phyloP scores from a whole-genome alignment of 1,140 invertebrate species.

The Diploscapter pachys region DNA sequence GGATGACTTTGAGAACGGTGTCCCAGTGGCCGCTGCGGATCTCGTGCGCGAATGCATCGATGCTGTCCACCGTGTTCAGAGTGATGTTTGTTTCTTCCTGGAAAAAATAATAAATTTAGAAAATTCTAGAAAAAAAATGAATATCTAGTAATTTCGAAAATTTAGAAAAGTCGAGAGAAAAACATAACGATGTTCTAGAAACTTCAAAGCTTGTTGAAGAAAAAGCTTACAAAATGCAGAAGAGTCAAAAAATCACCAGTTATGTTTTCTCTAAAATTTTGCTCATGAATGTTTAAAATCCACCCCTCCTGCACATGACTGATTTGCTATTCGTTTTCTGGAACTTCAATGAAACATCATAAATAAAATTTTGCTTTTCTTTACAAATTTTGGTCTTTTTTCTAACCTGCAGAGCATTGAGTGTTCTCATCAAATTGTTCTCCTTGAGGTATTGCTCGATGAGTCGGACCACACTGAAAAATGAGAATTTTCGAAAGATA shows the following conservation, averaged over 20 bases:
- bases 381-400: slow-evolving; percentile 45
- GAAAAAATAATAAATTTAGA: slow-evolving; percentile 20
- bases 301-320: no score
- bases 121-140: no score
- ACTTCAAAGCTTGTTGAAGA: no score
- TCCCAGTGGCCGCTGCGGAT: slow-evolving; percentile 99
- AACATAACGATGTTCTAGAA: no score
- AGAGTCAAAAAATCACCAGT: no score
- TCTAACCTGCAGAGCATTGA: slow-evolving; percentile 80
- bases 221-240: no score
- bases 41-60: slow-evolving; percentile 93
- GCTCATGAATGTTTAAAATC: no score
- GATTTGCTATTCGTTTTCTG: no score
- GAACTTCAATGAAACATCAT: no score
- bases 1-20: slow-evolving; percentile 94
- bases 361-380: background rate
- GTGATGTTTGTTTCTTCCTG: slow-evolving; percentile 98
- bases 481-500: background rate
- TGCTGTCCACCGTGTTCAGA: slow-evolving; percentile 96
- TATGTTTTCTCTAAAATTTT: no score
- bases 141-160: no score
- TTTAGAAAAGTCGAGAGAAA: no score
- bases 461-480: slow-evolving; percentile 85
- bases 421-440: slow-evolving; percentile 86
- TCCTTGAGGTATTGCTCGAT: slow-evolving; percentile 99